Percentiles rank a stretch among this genome's conserved stretches.
phyloP scores from a whole-genome alignment of 2,113 vertebrate genomes.

The Ammodytes dubius region DNA sequence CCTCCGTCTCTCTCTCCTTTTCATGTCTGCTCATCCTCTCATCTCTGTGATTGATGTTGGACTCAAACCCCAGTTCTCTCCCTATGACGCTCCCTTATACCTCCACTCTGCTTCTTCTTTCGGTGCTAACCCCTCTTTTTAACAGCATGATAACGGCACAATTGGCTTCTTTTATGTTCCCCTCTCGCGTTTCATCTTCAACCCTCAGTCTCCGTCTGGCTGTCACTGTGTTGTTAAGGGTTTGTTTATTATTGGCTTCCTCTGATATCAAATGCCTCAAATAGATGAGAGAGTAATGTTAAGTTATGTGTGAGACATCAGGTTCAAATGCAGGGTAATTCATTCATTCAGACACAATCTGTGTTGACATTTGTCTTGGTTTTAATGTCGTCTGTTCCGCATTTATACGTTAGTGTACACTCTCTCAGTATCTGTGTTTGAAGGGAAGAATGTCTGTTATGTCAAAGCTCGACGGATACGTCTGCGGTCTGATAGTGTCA shows the following conservation, averaged over 20 bases:
- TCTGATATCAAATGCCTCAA: conserved; percentile 43
- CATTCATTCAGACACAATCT: conserved; percentile 7
- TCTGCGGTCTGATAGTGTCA: not conserved
- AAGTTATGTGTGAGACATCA: conserved; percentile 24
- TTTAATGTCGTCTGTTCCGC: not conserved
- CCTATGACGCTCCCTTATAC: not conserved
- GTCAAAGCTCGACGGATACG: not conserved
- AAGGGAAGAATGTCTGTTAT: not conserved
- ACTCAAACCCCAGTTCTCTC: conserved; percentile 27
- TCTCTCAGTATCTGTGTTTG: not conserved
- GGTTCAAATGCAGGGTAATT: conserved; percentile 33
- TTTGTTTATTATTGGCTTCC: conserved; percentile 34
- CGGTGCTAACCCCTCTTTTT: not conserved
- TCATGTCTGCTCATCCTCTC: conserved; percentile 57
- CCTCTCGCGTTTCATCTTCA: conserved; percentile 17
- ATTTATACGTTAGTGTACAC: not conserved
- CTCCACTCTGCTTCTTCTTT: not conserved
- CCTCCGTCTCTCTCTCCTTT: conserved; percentile 46
- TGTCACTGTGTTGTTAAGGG: conserved; percentile 18
- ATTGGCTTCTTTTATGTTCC: conserved; percentile 42
- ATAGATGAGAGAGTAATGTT: conserved; percentile 38
- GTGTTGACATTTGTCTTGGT: conserved; percentile 18
- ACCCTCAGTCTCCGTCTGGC: not conserved
- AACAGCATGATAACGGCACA: conserved; percentile 19
- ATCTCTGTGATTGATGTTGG: conserved; percentile 69